Conservation (phyloP, 1,140 invertebrate species). For the Sycophaga agraensis region DNA sequence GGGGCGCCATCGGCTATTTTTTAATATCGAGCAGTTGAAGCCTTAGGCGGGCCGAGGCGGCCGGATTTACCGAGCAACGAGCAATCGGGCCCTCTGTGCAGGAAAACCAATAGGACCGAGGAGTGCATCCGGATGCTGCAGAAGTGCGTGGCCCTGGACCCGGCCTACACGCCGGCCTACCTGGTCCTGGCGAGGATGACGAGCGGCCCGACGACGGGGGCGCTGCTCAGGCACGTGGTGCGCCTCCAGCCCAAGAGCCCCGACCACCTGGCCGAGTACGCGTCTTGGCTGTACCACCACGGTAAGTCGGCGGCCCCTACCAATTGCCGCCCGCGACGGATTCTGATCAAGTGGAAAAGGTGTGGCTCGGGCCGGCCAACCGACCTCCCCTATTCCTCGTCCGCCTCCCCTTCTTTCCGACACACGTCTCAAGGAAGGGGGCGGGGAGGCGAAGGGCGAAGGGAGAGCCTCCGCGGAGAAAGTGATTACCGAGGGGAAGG, state of each 20-base stretch:
- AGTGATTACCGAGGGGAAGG: too few species aligned
- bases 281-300: conserved; percentile 66
- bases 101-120: conserved; percentile 66
- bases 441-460: too few species aligned
- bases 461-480: too few species aligned
- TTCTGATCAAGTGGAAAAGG: too few species aligned
- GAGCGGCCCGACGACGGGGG: conserved; percentile 58
- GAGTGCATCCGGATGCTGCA: conserved; percentile 70
- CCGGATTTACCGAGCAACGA: too few species aligned
- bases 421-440: too few species aligned
- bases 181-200: conserved; percentile 65
- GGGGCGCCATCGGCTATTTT: conserved; percentile 30
- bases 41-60: background rate
- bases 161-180: conserved; percentile 69
- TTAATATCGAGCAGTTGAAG: conserved; percentile 32
- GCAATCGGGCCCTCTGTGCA: conserved; percentile 38
- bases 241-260: conserved; percentile 66
- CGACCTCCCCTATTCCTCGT: too few species aligned
- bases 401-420: too few species aligned
- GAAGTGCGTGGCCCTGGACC: conserved; percentile 66
- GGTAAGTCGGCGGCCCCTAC: conserved; percentile 51
- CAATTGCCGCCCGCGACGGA: too few species aligned
- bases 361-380: too few species aligned
- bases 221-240: conserved; percentile 61
- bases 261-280: conserved; percentile 69